Evolutionary conservation across 2,888 invertebrate genomes (phyloP).

Genomic region (Troides helena): DNA sequence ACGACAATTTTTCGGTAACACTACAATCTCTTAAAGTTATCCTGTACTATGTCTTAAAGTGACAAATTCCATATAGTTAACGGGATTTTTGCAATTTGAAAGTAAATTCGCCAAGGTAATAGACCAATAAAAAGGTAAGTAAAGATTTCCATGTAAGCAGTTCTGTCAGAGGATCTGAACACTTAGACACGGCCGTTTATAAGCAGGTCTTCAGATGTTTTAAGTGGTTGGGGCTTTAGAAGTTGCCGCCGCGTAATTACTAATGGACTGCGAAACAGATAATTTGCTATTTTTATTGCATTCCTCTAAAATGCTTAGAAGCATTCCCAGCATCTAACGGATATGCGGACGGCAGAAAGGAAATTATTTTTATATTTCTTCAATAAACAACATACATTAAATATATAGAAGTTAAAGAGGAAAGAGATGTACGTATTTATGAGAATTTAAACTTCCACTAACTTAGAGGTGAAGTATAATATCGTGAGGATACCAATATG

Average conservation of each 20-base stretch:
- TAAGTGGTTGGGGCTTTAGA: conserved; percentile 36
- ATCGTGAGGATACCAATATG: no score
- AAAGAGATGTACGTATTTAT: no score
- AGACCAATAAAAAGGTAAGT: conserved; percentile 18
- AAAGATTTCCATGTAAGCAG: conserved; percentile 15
- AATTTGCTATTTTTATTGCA: conserved; percentile 29
- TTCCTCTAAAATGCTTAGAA: conserved; percentile 10
- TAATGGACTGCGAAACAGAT: conserved; percentile 28
- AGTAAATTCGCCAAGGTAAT: background rate
- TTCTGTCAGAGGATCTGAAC: conserved; percentile 23
- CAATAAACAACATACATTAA: background rate
- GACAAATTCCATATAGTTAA: background rate
- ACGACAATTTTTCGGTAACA: background rate
- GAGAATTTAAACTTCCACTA: no score
- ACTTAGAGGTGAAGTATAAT: no score
- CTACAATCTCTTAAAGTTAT: background rate
- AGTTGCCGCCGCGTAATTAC: conserved; percentile 35
- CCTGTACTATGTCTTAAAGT: background rate
- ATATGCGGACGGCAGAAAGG: background rate
- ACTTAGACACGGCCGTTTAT: conserved; percentile 24
- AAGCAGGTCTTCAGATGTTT: conserved; percentile 37
- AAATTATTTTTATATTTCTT: background rate
- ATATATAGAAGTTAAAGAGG: no score
- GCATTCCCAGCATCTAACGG: conserved; percentile 1
- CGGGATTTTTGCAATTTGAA: conserved; percentile 9